These are phyloP conservation scores for Lepus townsendii DNA, from an alignment of 2,797 vertebrate genomes.

Conservation along the genomic window DNA sequence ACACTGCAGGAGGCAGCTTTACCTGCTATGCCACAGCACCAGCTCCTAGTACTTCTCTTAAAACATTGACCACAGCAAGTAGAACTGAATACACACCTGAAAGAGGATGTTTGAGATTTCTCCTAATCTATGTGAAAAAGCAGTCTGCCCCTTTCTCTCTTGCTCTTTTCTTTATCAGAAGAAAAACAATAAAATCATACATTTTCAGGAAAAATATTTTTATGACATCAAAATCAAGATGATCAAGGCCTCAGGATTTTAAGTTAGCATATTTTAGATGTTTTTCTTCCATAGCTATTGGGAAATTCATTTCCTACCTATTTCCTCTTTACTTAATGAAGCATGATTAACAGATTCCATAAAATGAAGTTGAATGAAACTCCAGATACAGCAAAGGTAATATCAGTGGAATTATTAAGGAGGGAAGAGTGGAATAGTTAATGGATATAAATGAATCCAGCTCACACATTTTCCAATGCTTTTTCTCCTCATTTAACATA, in stretches of 20 bases:
- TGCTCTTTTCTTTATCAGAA: background rate
- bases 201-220: constrained; percentile 50
- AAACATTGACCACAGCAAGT: background rate
- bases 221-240: constrained; percentile 42
- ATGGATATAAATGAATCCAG: background rate
- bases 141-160: background rate
- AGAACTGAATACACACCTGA: background rate
- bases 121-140: background rate
- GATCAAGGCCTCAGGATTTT: constrained; percentile 42
- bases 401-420: background rate
- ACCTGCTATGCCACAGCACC: no score
- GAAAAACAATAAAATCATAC: background rate
- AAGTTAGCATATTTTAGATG: constrained; percentile 31
- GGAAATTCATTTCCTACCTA: constrained; percentile 12
- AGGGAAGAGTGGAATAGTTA: background rate
- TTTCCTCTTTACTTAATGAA: constrained; percentile 36
- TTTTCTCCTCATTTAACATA: constrained; percentile 31
- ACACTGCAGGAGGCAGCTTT: no score
- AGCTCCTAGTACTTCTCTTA: background rate
- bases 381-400: background rate
- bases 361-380: background rate
- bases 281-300: background rate
- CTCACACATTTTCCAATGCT: constrained; percentile 2
- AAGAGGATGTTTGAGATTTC: background rate
- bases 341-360: background rate